Evolutionary conservation across 2,888 invertebrate species (phyloP).

Genomic region (Tipula lateralis): DNA sequence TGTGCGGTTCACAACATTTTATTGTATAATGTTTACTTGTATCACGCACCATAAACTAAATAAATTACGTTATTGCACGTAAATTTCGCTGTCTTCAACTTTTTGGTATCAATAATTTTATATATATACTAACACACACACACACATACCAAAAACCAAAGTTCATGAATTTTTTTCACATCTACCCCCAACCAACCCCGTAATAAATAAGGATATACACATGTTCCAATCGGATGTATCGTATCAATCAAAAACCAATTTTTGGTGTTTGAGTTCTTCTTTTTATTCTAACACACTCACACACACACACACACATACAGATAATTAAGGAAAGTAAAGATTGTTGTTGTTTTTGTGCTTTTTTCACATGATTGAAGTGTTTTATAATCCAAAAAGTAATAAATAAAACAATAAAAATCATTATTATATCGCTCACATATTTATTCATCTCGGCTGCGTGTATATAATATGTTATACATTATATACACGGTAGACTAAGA

Average conservation of each 20-base stretch:
- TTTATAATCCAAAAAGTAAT: not conserved
- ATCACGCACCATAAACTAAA: not conserved
- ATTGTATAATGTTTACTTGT: not conserved
- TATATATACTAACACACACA: not conserved
- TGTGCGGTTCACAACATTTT: not conserved
- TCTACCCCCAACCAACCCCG: not conserved
- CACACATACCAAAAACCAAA: no score
- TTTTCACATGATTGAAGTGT: not conserved
- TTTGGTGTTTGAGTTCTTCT: not conserved
- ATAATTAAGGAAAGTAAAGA: not conserved
- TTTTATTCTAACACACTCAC: no score
- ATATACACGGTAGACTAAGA: not conserved
- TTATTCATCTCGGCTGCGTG: not conserved
- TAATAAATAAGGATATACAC: conserved; percentile 12
- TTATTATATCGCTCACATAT: not conserved
- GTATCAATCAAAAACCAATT: not conserved
- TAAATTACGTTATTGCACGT: conserved; percentile 19
- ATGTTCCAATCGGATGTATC: not conserved
- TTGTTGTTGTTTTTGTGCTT: not conserved
- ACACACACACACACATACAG: no score
- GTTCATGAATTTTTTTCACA: not conserved
- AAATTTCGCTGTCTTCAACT: not conserved
- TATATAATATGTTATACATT: not conserved
- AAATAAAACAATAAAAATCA: not conserved
- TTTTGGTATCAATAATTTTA: not conserved